These are phyloP conservation scores for Rotaria socialis DNA, from an alignment of 2,888 invertebrate species.

Conservation along the genomic window DNA sequence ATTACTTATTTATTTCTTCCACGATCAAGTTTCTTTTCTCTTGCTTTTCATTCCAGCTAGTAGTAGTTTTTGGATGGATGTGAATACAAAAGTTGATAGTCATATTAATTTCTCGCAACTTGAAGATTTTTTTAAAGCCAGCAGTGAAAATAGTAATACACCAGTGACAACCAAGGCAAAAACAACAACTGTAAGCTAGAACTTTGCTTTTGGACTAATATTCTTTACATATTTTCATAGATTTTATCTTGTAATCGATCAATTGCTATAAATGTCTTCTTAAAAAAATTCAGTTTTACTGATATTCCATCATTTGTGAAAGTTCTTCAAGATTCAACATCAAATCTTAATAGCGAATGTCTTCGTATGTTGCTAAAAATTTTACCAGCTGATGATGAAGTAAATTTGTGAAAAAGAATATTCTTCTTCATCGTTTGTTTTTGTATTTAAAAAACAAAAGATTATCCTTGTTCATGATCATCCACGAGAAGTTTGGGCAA, in stretches of 20 bases:
- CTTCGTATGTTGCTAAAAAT: background rate
- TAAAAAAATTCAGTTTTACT: background rate
- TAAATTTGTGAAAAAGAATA: background rate
- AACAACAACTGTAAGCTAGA: background rate
- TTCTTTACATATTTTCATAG: background rate
- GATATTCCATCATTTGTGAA: too few species aligned
- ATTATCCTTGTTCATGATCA: background rate
- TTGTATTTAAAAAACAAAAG: background rate
- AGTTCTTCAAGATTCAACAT: background rate
- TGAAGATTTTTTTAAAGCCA: background rate
- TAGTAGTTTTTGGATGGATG: constrained; percentile 23
- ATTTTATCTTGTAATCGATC: constrained; percentile 6
- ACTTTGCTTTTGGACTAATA: too few species aligned
- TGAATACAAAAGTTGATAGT: background rate
- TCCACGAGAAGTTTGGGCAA: background rate
- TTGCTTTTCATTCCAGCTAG: background rate
- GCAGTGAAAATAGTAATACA: background rate
- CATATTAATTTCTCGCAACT: background rate
- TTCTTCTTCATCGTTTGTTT: background rate
- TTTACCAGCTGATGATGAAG: constrained; percentile 2
- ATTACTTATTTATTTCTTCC: background rate
- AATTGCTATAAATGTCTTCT: constrained; percentile 7
- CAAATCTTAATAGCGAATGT: background rate
- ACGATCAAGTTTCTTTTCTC: too few species aligned
- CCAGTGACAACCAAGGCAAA: background rate